Percentiles rank a stretch among this genome's conserved stretches.
phyloP scores from a whole-genome alignment of 2,797 vertebrate genomes.

The Myiotriccus ornatus region DNA sequence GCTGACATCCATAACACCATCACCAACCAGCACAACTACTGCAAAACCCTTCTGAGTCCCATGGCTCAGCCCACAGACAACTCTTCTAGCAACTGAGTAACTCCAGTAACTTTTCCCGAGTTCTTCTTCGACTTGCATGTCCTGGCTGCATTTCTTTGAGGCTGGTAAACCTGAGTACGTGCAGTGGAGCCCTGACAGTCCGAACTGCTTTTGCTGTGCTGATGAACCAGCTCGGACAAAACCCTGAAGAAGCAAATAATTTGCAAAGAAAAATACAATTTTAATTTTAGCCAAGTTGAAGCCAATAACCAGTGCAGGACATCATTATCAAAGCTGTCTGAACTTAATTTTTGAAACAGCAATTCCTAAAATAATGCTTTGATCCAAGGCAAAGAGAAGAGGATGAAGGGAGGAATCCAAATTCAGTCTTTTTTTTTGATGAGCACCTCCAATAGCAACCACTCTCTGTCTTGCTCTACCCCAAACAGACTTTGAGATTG shows the following conservation, averaged over 20 bases:
- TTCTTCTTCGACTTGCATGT: background rate
- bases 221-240: background rate
- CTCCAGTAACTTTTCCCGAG: background rate
- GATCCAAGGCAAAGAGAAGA: background rate
- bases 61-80: background rate
- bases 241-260: constrained; percentile 9
- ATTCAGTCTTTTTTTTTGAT: background rate
- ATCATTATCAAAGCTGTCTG: background rate
- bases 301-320: background rate
- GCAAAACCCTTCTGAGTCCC: background rate
- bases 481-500: background rate
- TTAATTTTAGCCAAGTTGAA: constrained; percentile 15
- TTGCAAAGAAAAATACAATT: background rate
- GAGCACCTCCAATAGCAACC: background rate
- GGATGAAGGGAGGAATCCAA: background rate
- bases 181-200: background rate
- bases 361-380: background rate
- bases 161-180: background rate
- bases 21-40: background rate
- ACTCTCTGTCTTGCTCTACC: background rate
- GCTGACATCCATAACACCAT: background rate
- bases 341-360: background rate
- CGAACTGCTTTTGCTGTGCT: background rate
- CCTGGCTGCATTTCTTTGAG: background rate
- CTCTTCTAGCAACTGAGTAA: background rate